These are phyloP conservation scores for Drosophila obscura DNA, from an alignment of 1,140 invertebrate genomes.

Conservation along the genomic window DNA sequence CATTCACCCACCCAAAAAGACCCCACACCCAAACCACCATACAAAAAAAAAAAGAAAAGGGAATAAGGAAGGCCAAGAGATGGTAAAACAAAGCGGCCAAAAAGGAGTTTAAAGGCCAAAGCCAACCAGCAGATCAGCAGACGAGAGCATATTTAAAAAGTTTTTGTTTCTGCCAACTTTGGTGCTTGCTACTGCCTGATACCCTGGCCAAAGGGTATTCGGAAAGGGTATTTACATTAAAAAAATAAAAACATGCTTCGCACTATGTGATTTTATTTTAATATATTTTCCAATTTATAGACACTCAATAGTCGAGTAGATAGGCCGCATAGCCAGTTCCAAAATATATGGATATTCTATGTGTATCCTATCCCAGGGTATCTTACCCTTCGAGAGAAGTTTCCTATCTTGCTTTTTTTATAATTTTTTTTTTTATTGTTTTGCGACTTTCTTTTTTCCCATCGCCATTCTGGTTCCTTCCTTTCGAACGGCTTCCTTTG, in stretches of 20 bases:
- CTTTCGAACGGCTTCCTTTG: conserved; percentile 43
- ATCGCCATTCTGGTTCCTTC: conserved; percentile 27
- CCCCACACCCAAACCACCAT: neutral
- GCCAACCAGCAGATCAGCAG: conserved; percentile 67
- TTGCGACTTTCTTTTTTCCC: conserved; percentile 30
- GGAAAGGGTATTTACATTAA: no score
- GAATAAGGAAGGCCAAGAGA: conserved; percentile 11
- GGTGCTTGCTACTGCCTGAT: conserved; percentile 12
- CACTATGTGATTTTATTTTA: no score
- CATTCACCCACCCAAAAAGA: conserved; percentile 36
- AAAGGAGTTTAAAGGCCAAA: conserved; percentile 75
- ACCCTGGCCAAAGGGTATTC: no score
- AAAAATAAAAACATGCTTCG: no score
- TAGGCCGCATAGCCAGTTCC: no score
- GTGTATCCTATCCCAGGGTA: no score
- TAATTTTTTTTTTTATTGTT: conserved; percentile 57
- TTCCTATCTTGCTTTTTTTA: conserved; percentile 20
- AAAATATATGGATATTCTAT: no score
- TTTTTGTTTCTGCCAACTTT: conserved; percentile 73
- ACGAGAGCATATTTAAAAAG: conserved; percentile 74
- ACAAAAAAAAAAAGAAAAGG: conserved; percentile 24
- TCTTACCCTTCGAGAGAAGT: no score
- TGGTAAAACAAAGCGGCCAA: conserved; percentile 46
- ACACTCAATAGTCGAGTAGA: no score
- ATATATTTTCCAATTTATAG: no score